Conservation (phyloP, 2,797 vertebrate genomes). For the Scarus forsteni region DNA sequence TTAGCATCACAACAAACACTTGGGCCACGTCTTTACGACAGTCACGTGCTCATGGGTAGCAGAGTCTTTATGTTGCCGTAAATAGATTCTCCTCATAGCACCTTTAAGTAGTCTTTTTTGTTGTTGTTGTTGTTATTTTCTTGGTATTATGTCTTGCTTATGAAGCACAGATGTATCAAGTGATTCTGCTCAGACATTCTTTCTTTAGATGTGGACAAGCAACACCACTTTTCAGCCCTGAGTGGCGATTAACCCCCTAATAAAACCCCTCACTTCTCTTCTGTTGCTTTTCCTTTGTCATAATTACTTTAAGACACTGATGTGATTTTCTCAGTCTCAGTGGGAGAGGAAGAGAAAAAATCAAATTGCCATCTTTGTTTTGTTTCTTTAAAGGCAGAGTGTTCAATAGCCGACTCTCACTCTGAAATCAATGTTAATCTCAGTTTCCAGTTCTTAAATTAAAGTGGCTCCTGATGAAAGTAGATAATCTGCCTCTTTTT, state of each 20-base stretch:
- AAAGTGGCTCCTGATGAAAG: slow-evolving; percentile 20
- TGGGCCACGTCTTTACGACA: too few species aligned
- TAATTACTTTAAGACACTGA: slow-evolving; percentile 63
- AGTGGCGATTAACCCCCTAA: slow-evolving; percentile 59
- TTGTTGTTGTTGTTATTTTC: slow-evolving; percentile 19
- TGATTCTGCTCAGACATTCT: slow-evolving; percentile 41
- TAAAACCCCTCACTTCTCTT: slow-evolving; percentile 46
- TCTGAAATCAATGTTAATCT: slow-evolving; percentile 51
- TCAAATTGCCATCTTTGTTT: slow-evolving; percentile 33
- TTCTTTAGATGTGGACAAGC: slow-evolving; percentile 55
- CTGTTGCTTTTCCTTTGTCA: slow-evolving; percentile 17
- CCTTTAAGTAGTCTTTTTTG: too few species aligned
- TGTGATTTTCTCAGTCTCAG: slow-evolving; percentile 55
- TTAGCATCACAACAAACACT: too few species aligned
- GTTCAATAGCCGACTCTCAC: slow-evolving; percentile 19
- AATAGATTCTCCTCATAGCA: too few species aligned
- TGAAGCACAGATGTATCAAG: slow-evolving; percentile 37
- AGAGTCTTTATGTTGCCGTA: too few species aligned
- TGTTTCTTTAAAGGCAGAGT: not conserved
- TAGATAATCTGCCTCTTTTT: slow-evolving; percentile 7
- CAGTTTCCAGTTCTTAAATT: slow-evolving; percentile 23
- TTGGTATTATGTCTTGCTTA: slow-evolving; percentile 11
- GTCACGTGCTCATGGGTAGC: too few species aligned
- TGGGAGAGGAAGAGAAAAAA: slow-evolving; percentile 19
- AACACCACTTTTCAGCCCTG: slow-evolving; percentile 48